These are phyloP conservation scores for Limnephilus marmoratus DNA, from an alignment of 2,888 invertebrate species.

Conservation along the genomic window DNA sequence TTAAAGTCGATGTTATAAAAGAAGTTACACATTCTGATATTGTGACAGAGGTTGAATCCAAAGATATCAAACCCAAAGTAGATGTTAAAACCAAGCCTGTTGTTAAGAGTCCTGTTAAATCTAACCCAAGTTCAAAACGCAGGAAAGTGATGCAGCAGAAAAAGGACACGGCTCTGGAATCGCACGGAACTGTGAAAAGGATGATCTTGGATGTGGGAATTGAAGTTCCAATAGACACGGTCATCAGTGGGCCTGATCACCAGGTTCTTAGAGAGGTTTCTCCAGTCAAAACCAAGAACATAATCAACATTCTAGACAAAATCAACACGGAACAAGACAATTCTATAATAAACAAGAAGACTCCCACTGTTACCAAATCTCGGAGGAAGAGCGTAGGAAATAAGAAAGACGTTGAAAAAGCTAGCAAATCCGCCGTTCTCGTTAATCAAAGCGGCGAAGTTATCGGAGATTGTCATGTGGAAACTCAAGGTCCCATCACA, in stretches of 20 bases:
- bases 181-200: not conserved
- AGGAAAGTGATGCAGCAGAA: not conserved
- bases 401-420: not conserved
- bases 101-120: not conserved
- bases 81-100: not conserved
- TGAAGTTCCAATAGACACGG: not conserved
- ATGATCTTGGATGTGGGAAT: not conserved
- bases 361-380: not conserved
- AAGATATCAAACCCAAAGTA: not conserved
- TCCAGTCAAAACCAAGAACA: not conserved
- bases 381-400: not conserved
- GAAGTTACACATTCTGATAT: not conserved
- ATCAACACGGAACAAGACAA: not conserved
- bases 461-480: not conserved
- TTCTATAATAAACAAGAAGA: not conserved
- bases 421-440: not conserved
- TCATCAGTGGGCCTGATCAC: not conserved
- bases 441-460: not conserved
- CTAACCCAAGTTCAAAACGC: not conserved
- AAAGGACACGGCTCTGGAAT: not conserved
- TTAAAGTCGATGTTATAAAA: not conserved
- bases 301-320: not conserved
- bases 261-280: constrained; percentile 6
- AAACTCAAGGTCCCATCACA: not conserved
- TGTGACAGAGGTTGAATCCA: not conserved